Conservation (phyloP, 23 tunicate species). For the Corella eumyota region DNA sequence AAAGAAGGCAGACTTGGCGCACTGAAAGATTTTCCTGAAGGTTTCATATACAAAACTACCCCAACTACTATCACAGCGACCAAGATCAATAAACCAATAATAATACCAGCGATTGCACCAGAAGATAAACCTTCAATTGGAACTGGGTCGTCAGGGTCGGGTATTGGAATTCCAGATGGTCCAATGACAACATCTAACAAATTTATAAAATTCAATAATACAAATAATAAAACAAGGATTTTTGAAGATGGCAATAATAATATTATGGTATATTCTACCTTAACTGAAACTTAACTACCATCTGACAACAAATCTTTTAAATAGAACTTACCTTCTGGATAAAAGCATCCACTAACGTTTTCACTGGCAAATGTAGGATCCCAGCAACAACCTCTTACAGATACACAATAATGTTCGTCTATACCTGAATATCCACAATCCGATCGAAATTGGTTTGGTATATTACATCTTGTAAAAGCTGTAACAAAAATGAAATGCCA, state of each 20-base stretch:
- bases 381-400: conserved; percentile 59
- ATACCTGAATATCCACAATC: conserved; percentile 60
- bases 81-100: conserved; percentile 44
- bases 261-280: too few species aligned
- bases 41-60: conserved; percentile 12
- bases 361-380: conserved; percentile 21
- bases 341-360: conserved; percentile 60
- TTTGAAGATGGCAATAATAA: too few species aligned
- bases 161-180: conserved; percentile 26
- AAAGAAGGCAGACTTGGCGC: conserved; percentile 25
- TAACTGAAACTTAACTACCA: too few species aligned
- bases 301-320: too few species aligned
- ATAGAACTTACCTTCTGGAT: conserved; percentile 44
- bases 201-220: too few species aligned
- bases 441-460: conserved; percentile 8
- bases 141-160: conserved; percentile 31
- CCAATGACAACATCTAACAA: conserved; percentile 7
- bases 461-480: conserved; percentile 51
- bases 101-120: conserved; percentile 75
- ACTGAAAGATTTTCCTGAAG: conserved; percentile 19
- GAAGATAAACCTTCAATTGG: conserved; percentile 34
- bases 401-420: conserved; percentile 25
- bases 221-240: too few species aligned
- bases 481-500: not conserved
- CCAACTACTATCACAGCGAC: conserved; percentile 32